phyloP scores from a whole-genome alignment of 92 coral and sea anemone species.

The Epizoanthus scotinus region DNA sequence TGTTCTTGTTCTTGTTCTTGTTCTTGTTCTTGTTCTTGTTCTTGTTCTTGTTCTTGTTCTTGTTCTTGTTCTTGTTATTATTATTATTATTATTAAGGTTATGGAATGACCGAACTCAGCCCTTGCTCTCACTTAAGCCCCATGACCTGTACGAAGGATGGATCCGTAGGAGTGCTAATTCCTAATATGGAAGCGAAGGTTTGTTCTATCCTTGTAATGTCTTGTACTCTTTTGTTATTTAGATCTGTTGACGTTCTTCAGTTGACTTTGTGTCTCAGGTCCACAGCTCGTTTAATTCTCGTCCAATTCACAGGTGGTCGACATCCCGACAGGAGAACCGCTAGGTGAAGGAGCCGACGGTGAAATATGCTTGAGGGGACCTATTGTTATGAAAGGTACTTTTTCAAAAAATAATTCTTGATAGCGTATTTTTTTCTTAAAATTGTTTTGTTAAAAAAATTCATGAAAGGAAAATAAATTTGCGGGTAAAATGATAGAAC shows the following conservation, averaged over 20 bases:
- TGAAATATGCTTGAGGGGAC: slow-evolving; percentile 83
- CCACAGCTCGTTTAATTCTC: neutral
- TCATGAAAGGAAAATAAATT: too few relatives aligned
- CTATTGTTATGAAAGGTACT: slow-evolving; percentile 77
- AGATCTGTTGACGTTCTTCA: too few relatives aligned
- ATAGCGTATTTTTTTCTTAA: neutral
- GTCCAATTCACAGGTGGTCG: slow-evolving; percentile 59
- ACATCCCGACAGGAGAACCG: slow-evolving; percentile 72
- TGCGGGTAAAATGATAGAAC: too few relatives aligned
- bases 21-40: too few relatives aligned
- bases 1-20: too few relatives aligned
- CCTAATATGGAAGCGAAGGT: slow-evolving; percentile 89
- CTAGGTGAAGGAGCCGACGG: slow-evolving; percentile 73
- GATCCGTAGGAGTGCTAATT: slow-evolving; percentile 70
- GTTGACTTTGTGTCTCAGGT: neutral
- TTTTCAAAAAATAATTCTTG: neutral
- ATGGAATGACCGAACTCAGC: slow-evolving; percentile 88
- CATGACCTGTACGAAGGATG: slow-evolving; percentile 49
- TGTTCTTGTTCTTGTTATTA: too few relatives aligned
- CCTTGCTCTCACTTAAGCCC: slow-evolving; percentile 73
- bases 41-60: too few relatives aligned
- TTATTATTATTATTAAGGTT: too few relatives aligned
- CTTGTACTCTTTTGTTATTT: too few relatives aligned
- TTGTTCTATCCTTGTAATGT: neutral
- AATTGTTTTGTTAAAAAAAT: neutral